Evolutionary conservation across 2,888 invertebrate species (phyloP).

Genomic region (Nycteola revayana): DNA sequence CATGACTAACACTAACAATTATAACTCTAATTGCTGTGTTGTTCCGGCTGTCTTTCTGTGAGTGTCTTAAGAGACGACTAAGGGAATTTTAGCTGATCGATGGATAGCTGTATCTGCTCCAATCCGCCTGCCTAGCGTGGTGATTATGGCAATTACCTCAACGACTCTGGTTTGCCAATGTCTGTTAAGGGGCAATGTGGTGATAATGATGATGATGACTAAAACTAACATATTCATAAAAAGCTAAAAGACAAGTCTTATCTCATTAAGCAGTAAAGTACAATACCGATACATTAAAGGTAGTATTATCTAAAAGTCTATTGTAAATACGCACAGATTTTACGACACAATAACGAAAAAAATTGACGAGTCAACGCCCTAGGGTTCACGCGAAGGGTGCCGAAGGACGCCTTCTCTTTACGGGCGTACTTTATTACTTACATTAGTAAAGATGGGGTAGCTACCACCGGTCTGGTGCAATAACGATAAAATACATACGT

Average conservation of each 20-base stretch:
- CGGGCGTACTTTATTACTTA: slow-evolving; percentile 46
- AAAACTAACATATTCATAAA: not conserved
- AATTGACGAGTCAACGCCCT: slow-evolving; percentile 48
- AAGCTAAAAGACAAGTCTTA: slow-evolving; percentile 8
- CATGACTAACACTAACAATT: no score
- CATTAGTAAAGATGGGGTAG: slow-evolving; percentile 42
- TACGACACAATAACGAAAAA: slow-evolving; percentile 40
- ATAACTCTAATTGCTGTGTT: no score
- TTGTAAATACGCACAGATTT: slow-evolving; percentile 38
- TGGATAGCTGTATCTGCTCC: no score
- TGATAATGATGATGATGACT: no score
- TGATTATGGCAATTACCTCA: no score
- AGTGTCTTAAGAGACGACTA: no score
- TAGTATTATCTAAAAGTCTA: slow-evolving; percentile 35
- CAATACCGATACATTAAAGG: slow-evolving; percentile 29
- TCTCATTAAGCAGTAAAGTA: slow-evolving; percentile 8
- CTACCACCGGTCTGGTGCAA: slow-evolving; percentile 23
- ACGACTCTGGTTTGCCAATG: no score
- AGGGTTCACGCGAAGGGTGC: slow-evolving; percentile 52
- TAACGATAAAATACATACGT: slow-evolving; percentile 21
- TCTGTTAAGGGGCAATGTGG: no score
- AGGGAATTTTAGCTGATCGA: no score
- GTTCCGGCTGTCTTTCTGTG: no score
- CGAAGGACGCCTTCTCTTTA: slow-evolving; percentile 43
- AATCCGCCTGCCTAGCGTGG: no score